These are phyloP conservation scores for Acrocephalus kingi DNA, from an alignment of 2,113 vertebrate species.

Conservation along the genomic window DNA sequence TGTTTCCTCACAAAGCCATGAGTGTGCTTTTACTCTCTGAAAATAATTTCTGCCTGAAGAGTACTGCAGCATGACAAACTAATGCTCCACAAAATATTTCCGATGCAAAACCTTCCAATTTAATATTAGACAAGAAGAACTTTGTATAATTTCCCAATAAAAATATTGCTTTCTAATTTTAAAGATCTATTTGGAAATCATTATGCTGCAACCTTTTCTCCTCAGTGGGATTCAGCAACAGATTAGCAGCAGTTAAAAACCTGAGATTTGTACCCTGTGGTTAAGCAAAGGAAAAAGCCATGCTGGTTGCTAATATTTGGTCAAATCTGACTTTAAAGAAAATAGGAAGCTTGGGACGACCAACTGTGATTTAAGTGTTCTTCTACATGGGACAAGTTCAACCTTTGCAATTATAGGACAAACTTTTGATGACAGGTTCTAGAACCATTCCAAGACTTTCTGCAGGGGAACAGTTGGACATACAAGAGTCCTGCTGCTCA, in stretches of 20 bases:
- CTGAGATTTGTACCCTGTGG: neutral
- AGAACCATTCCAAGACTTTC: neutral
- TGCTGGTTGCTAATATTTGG: neutral
- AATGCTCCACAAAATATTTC: neutral
- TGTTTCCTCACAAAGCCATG: neutral
- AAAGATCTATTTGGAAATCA: conserved; percentile 13
- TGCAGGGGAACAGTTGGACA: neutral
- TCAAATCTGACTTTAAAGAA: conserved; percentile 9
- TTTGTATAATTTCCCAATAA: neutral
- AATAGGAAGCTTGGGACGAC: neutral
- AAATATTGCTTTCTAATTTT: conserved; percentile 9
- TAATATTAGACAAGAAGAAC: neutral
- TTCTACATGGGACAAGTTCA: neutral
- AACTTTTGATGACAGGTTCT: neutral
- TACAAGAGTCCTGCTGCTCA: neutral
- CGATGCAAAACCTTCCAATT: neutral
- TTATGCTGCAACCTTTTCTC: conserved; percentile 30
- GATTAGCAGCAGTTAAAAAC: conserved; percentile 47
- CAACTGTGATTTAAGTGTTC: neutral
- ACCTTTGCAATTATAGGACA: neutral
- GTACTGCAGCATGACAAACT: neutral
- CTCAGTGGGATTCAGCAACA: conserved; percentile 37
- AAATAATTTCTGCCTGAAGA: neutral
- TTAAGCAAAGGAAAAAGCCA: conserved; percentile 21
- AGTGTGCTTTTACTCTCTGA: neutral